Base-by-base conservation (phyloP, 2,113 vertebrate genomes). In the Microcebus tavaratra region DNA sequence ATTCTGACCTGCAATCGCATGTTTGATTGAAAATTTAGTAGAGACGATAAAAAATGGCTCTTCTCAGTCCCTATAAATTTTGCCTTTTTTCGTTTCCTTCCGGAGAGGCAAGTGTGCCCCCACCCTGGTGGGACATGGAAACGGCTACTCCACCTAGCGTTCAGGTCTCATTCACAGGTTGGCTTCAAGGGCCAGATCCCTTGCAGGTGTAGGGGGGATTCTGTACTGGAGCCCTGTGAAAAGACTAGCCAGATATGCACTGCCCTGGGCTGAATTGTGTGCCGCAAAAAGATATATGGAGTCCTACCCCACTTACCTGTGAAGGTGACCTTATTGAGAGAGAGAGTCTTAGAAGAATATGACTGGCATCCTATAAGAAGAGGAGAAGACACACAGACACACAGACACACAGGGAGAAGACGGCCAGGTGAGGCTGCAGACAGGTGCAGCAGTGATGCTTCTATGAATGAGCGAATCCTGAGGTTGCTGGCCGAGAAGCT, bases 141-240 rank as follows among this genome's bases (percentile, higher is more conserved):
- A 39, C 0, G 45, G 8, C 34, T 1, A 6, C 4, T 0, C 17
- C 53, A 1, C 9, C 8, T 8, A 4, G 14, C 0, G 17, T 10
- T 11, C n/a, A 18, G 23, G 2, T 67, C 36, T 34, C 27, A 2
- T 13, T 31, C 50, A 8, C 75, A 61, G 6, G 50, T 2, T n/a
- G 42, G 23, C 18, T 17, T 13, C 65, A 18, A 39, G 17, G 27
- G 18, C 8, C n/a, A 31, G 57, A 25, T 2, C 21, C 21, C 31
- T n/a, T 53, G 31, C 31, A 12, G 15, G 9, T 8, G 1, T 8
- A 31, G 3, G 34, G 39, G 14, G 8, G 7, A 34, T 61, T 76
- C 4, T 9, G 25, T 9, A 9, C 2, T 14, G 11, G 48, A 75
- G 12, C 1, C 39, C 45, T 42, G 1, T 4, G 27, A 45, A 3